Evolutionary conservation across 2,797 vertebrate genomes (phyloP).

Genomic region (Bradypodion pumilum): DNA sequence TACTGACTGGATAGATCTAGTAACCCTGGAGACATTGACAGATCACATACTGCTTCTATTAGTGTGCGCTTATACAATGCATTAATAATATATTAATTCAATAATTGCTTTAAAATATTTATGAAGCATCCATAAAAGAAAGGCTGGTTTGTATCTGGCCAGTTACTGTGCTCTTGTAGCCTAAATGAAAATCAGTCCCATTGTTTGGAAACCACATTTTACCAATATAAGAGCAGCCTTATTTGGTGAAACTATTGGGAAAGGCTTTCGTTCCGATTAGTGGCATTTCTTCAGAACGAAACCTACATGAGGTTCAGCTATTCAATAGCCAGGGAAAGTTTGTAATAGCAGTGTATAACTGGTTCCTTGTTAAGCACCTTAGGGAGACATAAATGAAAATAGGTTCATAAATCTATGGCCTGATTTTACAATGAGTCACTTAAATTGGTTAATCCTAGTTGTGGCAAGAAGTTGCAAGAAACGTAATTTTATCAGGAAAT

Average conservation of each 20-base stretch:
- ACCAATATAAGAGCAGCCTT: not conserved
- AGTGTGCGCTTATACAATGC: constrained; percentile 4
- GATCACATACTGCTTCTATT: not conserved
- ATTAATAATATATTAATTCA: constrained; percentile 33
- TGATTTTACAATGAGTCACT: not conserved
- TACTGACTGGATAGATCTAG: not conserved
- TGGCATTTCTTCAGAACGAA: not conserved
- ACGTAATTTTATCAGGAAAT: not conserved
- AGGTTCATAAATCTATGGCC: not conserved
- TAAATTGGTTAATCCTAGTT: not conserved
- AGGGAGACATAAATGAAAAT: constrained; percentile 21
- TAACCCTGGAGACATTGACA: not conserved
- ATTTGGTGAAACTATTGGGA: not conserved
- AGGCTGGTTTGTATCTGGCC: not conserved
- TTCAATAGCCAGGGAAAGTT: not conserved
- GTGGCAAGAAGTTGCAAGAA: not conserved
- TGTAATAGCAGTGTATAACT: constrained; percentile 24
- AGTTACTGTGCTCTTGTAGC: not conserved
- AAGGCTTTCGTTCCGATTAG: not conserved
- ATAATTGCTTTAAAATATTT: constrained; percentile 21
- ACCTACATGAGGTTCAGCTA: not conserved
- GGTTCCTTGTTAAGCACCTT: not conserved
- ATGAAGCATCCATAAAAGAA: not conserved
- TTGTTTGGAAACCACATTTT: not conserved
- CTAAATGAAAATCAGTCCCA: not conserved